Evolutionary conservation across 2,113 vertebrate genomes (phyloP).

Genomic region (Clinocottus analis): DNA sequence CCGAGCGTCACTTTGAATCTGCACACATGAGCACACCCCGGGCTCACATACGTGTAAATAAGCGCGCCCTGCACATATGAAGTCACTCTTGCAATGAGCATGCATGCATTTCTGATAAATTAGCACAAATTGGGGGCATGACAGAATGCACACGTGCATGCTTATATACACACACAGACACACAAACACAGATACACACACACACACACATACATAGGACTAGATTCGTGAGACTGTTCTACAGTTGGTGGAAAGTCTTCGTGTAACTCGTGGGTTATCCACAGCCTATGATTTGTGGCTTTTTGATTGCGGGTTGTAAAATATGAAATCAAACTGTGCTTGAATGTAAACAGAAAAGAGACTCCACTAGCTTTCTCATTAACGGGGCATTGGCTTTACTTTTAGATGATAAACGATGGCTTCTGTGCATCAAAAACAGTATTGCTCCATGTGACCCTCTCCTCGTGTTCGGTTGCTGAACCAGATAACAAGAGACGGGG

Average conservation of each 20-base stretch:
- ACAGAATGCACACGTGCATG: conserved; percentile 13
- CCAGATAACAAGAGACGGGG: conserved; percentile 13
- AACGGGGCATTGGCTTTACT: conserved; percentile 25
- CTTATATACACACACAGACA: conserved; percentile 29
- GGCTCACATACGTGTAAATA: conserved; percentile 21
- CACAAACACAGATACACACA: conserved; percentile 27
- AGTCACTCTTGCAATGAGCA: conserved; percentile 18
- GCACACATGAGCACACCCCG: conserved; percentile 39
- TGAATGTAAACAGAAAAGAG: conserved; percentile 66
- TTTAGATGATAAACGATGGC: conserved; percentile 3
- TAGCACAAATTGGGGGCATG: background rate
- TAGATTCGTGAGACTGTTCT: conserved; percentile 46
- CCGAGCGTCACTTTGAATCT: conserved; percentile 40
- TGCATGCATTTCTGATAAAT: conserved; percentile 33
- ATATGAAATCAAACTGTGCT: conserved; percentile 68
- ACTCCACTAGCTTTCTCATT: conserved; percentile 20
- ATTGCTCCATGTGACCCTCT: conserved; percentile 3
- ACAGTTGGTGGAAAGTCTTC: conserved; percentile 77
- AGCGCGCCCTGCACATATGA: conserved; percentile 8
- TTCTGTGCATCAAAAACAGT: conserved; percentile 18
- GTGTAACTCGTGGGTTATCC: conserved; percentile 68
- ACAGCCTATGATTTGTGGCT: conserved; percentile 76
- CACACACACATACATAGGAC: conserved; percentile 47
- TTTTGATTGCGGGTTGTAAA: conserved; percentile 64
- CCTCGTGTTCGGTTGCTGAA: conserved; percentile 17